Evolutionary conservation across 2,888 invertebrate species (phyloP), one percentile per base, ranked within the genome.

Genomic region (Epicampocera succincta): DNA sequence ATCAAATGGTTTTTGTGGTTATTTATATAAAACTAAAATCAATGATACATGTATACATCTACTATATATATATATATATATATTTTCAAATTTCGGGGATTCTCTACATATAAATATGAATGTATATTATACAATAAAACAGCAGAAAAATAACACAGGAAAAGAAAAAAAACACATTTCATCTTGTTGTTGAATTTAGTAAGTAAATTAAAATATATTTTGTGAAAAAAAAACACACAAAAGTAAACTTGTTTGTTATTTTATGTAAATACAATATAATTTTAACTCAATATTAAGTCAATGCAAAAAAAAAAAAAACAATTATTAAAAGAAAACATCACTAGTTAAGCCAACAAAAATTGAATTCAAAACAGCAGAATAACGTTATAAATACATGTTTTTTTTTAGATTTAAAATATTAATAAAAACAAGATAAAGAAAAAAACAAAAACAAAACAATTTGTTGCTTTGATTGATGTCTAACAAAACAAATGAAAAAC

Each of bases 391-490:
- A 74, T 82, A 74, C 66, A 76, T 81, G 76, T 78, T 75, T 82
- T 81, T 78, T 75, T 82, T 81, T 82, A 82, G 82, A 54, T 78
- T 54, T 76, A 58, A 80, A 72, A 52, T 65, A 60, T 58, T 65
- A 33, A 46, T 58, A 44, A 73, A 60, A 33, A 38, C n/a, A n/a
- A n/a, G n/a, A n/a, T n/a, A n/a, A n/a, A 54, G 21, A 42, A 40
- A 46, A 13, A 58, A 40, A 42, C 9, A 69, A 54, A 48, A 71
- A 56, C n/a, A 68, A 66, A 56, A 65, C 17, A 68, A 74, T 50
- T 78, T 82, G 81, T 82, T 82, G 82, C 82, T 82, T 82, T 82
- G 82, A 78, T 82, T 82, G 71, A 78, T 78, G 78, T 82, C 78
- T 82, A 82, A 82, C 63, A 72, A 65, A 74, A 58, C 29, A 52